These are phyloP conservation scores for Carcinoscorpius rotundicauda DNA, from an alignment of 1,140 invertebrate genomes.

Conservation along the genomic window DNA sequence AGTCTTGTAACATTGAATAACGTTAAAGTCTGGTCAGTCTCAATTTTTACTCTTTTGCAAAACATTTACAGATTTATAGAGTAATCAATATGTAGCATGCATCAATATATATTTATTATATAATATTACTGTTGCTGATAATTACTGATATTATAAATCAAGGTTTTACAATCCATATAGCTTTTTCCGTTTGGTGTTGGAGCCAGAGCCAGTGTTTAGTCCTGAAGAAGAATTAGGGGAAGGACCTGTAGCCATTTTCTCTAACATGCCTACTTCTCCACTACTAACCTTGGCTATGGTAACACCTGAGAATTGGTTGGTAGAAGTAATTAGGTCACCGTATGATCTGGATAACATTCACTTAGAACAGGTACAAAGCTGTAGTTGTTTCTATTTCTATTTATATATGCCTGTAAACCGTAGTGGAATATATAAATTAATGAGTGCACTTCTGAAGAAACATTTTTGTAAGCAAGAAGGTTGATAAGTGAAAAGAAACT, in stretches of 20 bases:
- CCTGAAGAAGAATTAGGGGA: constrained; percentile 44
- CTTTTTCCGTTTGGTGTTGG: constrained; percentile 91
- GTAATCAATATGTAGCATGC: no score
- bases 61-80: no score
- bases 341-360: constrained; percentile 99
- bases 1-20: no score
- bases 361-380: constrained; percentile 40
- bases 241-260: constrained; percentile 62
- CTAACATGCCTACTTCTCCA: constrained; percentile 75
- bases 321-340: constrained; percentile 82
- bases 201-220: constrained; percentile 72
- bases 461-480: no score
- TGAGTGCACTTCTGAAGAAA: no score
- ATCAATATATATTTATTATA: not conserved
- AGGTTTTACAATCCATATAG: constrained; percentile 27
- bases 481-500: no score
- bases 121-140: not conserved
- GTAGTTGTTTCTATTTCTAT: no score
- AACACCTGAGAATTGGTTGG: constrained; percentile 97
- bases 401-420: no score
- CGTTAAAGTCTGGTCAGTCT: no score
- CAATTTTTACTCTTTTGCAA: no score
- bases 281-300: constrained; percentile 90
- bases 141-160: not conserved
- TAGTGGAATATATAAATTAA: no score